Conservation (phyloP, 2,113 vertebrate genomes). For the Cynopterus brachyotis region DNA sequence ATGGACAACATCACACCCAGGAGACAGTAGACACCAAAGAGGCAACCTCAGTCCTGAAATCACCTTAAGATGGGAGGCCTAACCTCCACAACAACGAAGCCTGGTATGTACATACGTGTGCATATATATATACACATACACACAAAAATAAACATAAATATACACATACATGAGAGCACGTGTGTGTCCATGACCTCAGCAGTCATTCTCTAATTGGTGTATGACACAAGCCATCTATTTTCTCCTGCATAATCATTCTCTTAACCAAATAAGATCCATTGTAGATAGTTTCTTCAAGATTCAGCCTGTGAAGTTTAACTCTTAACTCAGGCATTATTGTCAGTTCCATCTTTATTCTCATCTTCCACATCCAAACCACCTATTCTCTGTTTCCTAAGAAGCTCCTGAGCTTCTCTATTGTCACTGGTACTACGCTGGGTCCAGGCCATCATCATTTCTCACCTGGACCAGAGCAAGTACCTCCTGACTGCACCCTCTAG, state of each 20-base stretch:
- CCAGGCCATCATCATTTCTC: not conserved
- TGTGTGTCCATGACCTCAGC: not conserved
- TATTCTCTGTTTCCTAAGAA: not conserved
- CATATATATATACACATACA: not conserved
- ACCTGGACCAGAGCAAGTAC: not conserved
- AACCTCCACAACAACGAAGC: not conserved
- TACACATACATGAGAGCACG: rapidly evolving
- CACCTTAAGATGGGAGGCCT: not conserved
- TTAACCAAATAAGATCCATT: not conserved
- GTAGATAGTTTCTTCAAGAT: not conserved
- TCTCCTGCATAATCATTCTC: not conserved
- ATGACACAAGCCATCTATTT: not conserved
- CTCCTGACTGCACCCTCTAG: not conserved
- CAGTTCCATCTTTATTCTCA: not conserved
- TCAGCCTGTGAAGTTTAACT: not conserved
- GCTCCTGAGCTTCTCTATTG: not conserved
- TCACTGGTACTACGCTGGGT: not conserved
- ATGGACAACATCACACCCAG: not conserved
- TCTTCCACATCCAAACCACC: not conserved
- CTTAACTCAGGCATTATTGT: not conserved
- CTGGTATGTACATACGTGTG: not conserved
- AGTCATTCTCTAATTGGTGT: not conserved
- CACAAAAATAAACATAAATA: not conserved
- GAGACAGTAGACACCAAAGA: not conserved
- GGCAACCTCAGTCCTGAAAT: not conserved